Base-by-base conservation (phyloP, 2,113 vertebrate genomes). In the Pedionomus torquatus region DNA sequence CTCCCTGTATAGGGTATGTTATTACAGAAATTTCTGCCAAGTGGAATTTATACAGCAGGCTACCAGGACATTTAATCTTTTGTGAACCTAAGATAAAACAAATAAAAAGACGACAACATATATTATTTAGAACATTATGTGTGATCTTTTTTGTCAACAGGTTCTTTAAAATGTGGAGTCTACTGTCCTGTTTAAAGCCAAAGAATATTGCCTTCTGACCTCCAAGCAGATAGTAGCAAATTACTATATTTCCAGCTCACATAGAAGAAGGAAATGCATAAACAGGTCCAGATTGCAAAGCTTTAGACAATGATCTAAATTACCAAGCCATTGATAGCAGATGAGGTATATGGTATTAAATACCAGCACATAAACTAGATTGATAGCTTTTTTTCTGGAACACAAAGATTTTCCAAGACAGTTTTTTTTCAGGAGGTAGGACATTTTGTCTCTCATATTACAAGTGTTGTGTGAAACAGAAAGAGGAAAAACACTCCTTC, bases 401-500 rank as follows among this genome's bases (percentile, higher is more conserved):
- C 49, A 44, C 43, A 86, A 78, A 52, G 25, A 83, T 84, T 89
- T 96, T 94, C 85, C 79, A 92, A n/a, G 30, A 61, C 7, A 61
- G 15, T 8, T 39, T 78, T 60, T 76, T 61, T 60, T 80, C 52
- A 69, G 66, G 63, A 72, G 70, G 28, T 19, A 81, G 86, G 77
- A 93, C 94, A 78, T 60, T 96, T 85, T 95, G 89, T 94, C 77
- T 93, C 39, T 92, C 37, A 26, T 95, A 87, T 95, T 86, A 90
- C 55, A 87, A 64, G 65, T 61, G 88, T 15, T 19, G 33, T 87
- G 57, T 69, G 87, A 86, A 95, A 96, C 0, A 1, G 86, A 88
- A 93, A 82, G 68, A 86, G 48, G 70, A 72, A 90, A 90, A 95
- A 83, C 71, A 66, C 51, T 89, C 69, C 69, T 78, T 17, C 7